A percentile compares a stretch with the other conserved stretches of the same genome.
phyloP scores from a whole-genome alignment of 2,113 vertebrate species.

The Aphyosemion australe region DNA sequence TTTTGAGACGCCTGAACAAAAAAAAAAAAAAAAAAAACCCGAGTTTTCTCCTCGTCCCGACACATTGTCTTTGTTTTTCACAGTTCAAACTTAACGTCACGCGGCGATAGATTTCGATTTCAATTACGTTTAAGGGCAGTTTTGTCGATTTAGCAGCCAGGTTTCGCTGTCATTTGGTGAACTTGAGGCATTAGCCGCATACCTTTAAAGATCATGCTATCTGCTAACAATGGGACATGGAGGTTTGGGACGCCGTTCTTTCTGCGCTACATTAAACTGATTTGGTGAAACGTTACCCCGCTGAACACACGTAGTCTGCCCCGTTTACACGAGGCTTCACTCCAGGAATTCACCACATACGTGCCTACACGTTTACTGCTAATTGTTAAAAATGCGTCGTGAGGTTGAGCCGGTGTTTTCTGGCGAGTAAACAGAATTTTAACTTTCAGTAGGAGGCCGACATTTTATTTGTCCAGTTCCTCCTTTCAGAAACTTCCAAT shows the following conservation, averaged over 20 bases:
- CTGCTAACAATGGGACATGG: conserved; percentile 74
- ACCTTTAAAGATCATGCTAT: conserved; percentile 31
- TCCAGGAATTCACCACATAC: not conserved
- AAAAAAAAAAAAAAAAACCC: not conserved
- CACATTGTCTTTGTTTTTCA: conserved; percentile 28
- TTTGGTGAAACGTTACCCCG: not conserved
- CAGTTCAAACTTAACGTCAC: not conserved
- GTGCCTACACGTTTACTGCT: not conserved
- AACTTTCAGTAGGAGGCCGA: conserved; percentile 53
- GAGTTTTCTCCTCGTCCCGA: conserved; percentile 39
- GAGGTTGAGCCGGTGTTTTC: conserved; percentile 12
- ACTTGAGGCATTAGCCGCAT: conserved; percentile 3
- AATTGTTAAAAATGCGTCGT: not conserved
- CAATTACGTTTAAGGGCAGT: rapidly evolving
- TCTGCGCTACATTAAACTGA: conserved; percentile 8
- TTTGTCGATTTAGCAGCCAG: not conserved
- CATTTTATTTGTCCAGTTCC: conserved; percentile 46
- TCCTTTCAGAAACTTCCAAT: not conserved
- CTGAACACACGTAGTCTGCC: too few relatives aligned
- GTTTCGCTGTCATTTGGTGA: conserved; percentile 13
- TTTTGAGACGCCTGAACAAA: conserved; percentile 29
- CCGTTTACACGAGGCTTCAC: not conserved
- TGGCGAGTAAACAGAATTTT: conserved; percentile 10
- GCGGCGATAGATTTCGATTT: not conserved
- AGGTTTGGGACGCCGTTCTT: conserved; percentile 28